Evolutionary conservation across 2,797 vertebrate species (phyloP), one percentile per base, ranked within the genome.

Genomic region (Pantherophis vulpinus): DNA sequence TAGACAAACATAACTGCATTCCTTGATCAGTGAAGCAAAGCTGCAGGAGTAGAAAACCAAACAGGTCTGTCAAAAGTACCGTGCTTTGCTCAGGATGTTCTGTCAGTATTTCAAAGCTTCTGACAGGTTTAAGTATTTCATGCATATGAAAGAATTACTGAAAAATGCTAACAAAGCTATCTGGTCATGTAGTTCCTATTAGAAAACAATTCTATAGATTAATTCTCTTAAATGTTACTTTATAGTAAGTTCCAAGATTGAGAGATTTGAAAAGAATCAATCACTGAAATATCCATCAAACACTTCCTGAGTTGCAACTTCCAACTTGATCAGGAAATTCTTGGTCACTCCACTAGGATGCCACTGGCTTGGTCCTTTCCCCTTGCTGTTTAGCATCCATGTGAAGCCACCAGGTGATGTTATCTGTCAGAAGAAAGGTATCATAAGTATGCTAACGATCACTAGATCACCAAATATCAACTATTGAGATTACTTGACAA

Each of bases 21-120:
- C 97, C 91, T 94, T 96, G 95, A 94, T 97, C 97, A 97, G 74
- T 96, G 96, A 97, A 97, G 98, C 98, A 98, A 97, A 94, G 87
- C 97, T 96, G 95, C 97, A 96, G 94, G 95, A 93, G 94, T 95
- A 90, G 42, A 92, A 90, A 97, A 95, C 94, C 95, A 94, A 96
- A 96, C 83, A 90, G 54, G 93, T 96, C 97, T 98, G 98, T 98
- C 98, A 98, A 97, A 97, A 97, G 98, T 97, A 97, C 97, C 95
- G 97, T 97, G 96, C 93, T 97, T 97, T 95, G 95, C 97, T 98
- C 94, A 98, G 95, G 98, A 97, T 97, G 95, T 97, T 97, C 98
- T 95, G 97, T 98, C 98, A 98, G 95, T 97, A 74, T 97, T 97
- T 97, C 97, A 97, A 97, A 95, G 96, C 93, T 97, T 96, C 96